Base-by-base conservation (phyloP, 1,140 invertebrate species). In the Stegodyphus dumicola region DNA sequence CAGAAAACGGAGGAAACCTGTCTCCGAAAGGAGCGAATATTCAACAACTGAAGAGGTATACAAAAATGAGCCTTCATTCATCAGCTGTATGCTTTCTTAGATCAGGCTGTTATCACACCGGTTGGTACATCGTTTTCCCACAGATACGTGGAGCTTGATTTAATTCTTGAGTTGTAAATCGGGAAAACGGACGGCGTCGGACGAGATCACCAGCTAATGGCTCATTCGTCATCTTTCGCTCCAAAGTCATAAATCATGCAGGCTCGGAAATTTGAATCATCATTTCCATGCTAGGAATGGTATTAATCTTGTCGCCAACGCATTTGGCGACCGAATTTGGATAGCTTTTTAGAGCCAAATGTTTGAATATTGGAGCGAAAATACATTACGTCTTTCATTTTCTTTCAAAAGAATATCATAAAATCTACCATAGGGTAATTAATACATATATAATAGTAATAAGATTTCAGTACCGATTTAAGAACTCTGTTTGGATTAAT, bases 81-180 rank as follows among this genome's bases (percentile, higher is more conserved):
- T 60, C 9, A 60, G 15, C 15, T 1, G 5, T 0, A 60, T n/a
- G 9, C 3, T 33, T 33, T 33, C 56, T 60, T 9, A 11, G n/a
- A n/a, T n/a, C n/a, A n/a, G 56, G 9, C 56, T 9, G 56, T 15
- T 11, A 60, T 15, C 56, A 15, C 56, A 15, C 56, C 9, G 56
- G 9, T 9, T 60, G 56, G 9, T 60, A 60, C 0, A 1, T 60
- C 15, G 56, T 18, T 75, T n/a, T 2, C 18, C 49, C n/a, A 17
- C 49, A 11, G 71, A 54, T 74, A 52, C 49, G 15, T 15, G 52
- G 17, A n/a, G 71, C 4, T 48, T 53, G 52, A 74, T 74, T 74
- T 74, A 74, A 74, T 74, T 74, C 71, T 74, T 74, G 71, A 74
- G n/a, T 74, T 53, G 51, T 52, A 74, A 74, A 74, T 74, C 71